Base-by-base conservation (phyloP, 2,888 invertebrate genomes). In the Ophion ventricosus region DNA sequence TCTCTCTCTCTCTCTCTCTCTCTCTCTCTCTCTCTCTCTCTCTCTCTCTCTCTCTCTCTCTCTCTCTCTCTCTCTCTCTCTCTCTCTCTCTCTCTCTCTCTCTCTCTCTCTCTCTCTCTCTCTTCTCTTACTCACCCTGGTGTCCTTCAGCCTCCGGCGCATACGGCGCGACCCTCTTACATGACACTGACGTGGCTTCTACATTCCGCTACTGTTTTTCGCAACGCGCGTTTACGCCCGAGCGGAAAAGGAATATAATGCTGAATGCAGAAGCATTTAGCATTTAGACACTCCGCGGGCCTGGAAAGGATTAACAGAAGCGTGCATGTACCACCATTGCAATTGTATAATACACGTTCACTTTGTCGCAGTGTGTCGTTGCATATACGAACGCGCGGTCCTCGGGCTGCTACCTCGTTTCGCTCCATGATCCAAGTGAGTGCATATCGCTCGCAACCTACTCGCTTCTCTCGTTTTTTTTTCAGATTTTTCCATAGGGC, bases 241-340 rank as follows among this genome's bases (percentile, higher is more conserved):
- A 77, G 73, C 79, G 87, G 87, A 90, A 88, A 88, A 88, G 87
- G 88, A 72, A 73, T 66, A 91, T 90, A 91, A 90, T 90, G 84
- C 87, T 90, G 91, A 91, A 91, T 91, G 87, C 88, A 86, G 80
- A 86, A 91, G 87, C 89, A 88, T 89, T 89, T 89, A 89, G 88
- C 90, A 88, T 91, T 89, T 88, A 89, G 88, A 88, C 86, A 86
- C 87, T 86, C 70, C 80, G 57, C 83, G 82, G 80, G 82, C 82
- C 81, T 87, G 84, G 70, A 80, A 86, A 87, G 85, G 87, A 87
- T 76, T 57, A 76, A 79, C 75, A 80, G 73, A 25, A 76, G 66
- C 66, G 77, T 78, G 54, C 43, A 54, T 26, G 54, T 70, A 64
- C 74, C 66, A 74, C 78, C 54, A 69, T 61, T 73, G 75, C 79